Conservation (phyloP, 1,140 invertebrate species). For the Drosophila willistoni region DNA sequence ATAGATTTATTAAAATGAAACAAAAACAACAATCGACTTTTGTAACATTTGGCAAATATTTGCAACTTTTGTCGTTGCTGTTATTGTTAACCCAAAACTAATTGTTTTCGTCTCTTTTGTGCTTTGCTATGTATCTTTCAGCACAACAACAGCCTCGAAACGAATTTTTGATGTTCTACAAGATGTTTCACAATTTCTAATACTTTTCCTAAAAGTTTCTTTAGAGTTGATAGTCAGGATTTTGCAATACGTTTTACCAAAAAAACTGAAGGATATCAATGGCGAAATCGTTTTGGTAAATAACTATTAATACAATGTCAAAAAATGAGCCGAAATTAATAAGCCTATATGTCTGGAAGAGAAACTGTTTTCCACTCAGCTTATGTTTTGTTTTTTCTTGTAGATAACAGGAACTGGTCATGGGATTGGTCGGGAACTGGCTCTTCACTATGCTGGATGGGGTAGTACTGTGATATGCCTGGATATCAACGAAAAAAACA, state of each 20-base stretch:
- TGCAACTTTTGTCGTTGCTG: constrained; percentile 19
- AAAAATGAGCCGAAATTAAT: neutral
- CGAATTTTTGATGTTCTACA: constrained; percentile 70
- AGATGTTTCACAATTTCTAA: constrained; percentile 65
- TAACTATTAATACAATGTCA: constrained; percentile 8
- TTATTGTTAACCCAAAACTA: constrained; percentile 1
- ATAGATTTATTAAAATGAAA: constrained; percentile 59
- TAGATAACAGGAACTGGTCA: constrained; percentile 95
- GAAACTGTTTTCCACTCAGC: neutral
- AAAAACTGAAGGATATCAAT: constrained; percentile 85
- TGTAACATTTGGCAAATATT: constrained; percentile 44
- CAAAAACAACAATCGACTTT: constrained; percentile 8
- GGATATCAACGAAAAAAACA: constrained; percentile 92
- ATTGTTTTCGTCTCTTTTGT: constrained; percentile 14
- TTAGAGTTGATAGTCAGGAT: constrained; percentile 49
- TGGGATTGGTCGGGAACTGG: constrained; percentile 94
- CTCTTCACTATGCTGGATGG: constrained; percentile 90
- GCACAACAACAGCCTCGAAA: constrained; percentile 69
- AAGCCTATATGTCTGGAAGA: neutral
- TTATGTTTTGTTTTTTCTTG: neutral
- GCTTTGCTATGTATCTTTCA: too few species aligned
- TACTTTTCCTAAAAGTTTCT: constrained; percentile 57
- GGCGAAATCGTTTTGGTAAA: constrained; percentile 88
- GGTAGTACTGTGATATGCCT: constrained; percentile 93
- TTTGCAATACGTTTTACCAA: constrained; percentile 48